Evolutionary conservation across 2,888 invertebrate species (phyloP), one percentile per base, ranked within the genome.

Genomic region (Stramonita haemastoma): DNA sequence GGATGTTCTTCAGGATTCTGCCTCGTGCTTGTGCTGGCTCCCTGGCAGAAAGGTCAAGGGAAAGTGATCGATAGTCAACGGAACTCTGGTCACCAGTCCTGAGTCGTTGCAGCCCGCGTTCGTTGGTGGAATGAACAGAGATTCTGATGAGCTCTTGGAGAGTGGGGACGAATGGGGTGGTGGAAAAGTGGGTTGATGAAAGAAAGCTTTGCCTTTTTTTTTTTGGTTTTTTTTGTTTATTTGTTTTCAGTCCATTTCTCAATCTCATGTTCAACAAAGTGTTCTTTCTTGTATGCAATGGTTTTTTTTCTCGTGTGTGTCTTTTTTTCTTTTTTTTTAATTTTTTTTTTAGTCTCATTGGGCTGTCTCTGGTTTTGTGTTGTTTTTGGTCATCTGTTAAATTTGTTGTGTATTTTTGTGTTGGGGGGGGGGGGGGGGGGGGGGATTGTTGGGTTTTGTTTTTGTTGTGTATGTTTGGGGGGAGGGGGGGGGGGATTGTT

Each of bases 211-310:
- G 29, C 86, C 66, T 86, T 86, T 86, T 22, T 85, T n/a, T 84
- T 2, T 56, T 84, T 84, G 17, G 2, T 57, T 11, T 84, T 13
- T 57, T 85, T 5, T 11, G 0, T 83, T 26, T 19, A 11, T 22
- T 73, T 73, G 73, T 29, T 4, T 70, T 13, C 17, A 36, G 46
- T 83, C 81, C 36, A 83, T 22, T 46, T 83, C 46, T 57, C 86
- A 66, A 60, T 66, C 34, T 66, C 66, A 17, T 66, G 32, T 60
- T 86, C 66, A 60, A 86, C 19, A 32, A 85, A 86, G 86, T 86
- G 86, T 86, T 86, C 86, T 86, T 86, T 86, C 86, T 86, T 86
- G 86, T 86, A 86, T 86, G 86, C 86, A 86, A 83, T 22, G 19
- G 46, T 83, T 83, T 83, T 36, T 46, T 83, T 46, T 46, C 36